These are phyloP conservation scores for Orientallactaga sibirica DNA, from an alignment of 2,797 vertebrate species.

Conservation along the genomic window DNA sequence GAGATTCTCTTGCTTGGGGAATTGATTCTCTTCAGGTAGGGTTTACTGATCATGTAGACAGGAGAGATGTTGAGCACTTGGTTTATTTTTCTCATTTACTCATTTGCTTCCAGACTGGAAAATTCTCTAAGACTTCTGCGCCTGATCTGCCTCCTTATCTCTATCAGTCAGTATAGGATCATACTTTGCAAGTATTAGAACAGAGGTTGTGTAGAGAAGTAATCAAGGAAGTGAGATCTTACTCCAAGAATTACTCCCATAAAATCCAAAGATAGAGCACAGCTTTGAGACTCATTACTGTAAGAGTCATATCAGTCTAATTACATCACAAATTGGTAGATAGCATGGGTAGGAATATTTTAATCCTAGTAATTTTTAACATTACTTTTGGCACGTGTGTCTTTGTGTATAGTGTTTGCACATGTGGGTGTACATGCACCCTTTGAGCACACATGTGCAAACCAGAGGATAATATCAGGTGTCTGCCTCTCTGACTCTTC, in stretches of 20 bases:
- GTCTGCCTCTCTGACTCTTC: no score
- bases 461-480: no score
- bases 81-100: constrained; percentile 17
- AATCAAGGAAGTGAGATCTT: not conserved
- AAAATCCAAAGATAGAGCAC: not conserved
- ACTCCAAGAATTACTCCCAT: not conserved
- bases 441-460: no score
- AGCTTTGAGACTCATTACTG: not conserved
- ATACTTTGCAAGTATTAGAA: not conserved
- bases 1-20: not conserved
- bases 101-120: not conserved
- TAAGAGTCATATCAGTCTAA: not conserved
- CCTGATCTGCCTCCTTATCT: not conserved
- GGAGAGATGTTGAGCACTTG: not conserved
- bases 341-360: not conserved
- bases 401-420: no score
- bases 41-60: not conserved
- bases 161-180: not conserved
- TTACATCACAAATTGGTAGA: not conserved
- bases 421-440: no score
- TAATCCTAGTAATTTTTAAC: not conserved
- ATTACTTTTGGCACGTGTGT: no score
- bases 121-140: not conserved
- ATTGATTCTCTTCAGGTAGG: not conserved
- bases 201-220: not conserved